Evolutionary conservation across 2,888 invertebrate species (phyloP).

Genomic region (Conomelus anceps): DNA sequence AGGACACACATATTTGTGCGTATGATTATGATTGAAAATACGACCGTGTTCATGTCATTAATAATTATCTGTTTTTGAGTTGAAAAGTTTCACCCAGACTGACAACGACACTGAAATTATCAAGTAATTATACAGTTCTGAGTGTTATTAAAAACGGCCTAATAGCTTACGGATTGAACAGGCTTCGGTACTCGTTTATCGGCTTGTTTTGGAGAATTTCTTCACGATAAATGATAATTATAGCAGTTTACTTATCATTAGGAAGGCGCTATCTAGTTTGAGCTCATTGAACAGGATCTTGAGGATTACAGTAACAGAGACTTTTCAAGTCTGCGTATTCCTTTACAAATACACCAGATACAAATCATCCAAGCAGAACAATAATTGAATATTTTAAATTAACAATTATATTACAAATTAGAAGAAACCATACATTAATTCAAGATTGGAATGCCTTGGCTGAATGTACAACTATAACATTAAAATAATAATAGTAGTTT

Average conservation of each 20-base stretch:
- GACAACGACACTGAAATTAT: not conserved
- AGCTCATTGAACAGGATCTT: not conserved
- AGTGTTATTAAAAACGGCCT: not conserved
- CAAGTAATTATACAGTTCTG: not conserved
- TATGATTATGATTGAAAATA: not conserved
- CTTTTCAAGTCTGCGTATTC: too few species aligned
- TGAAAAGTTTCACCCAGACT: not conserved
- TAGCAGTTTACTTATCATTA: not conserved
- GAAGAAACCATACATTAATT: too few species aligned
- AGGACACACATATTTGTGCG: not conserved
- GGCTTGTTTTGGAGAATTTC: not conserved
- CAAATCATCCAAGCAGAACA: too few species aligned
- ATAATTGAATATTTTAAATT: too few species aligned
- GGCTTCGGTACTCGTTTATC: not conserved
- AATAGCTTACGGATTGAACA: not conserved
- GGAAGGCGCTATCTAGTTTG: too few species aligned
- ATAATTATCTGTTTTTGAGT: not conserved
- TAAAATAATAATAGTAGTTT: too few species aligned
- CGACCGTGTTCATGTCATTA: not conserved
- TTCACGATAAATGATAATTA: not conserved
- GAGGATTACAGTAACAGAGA: not conserved
- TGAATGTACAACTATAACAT: too few species aligned
- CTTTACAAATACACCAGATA: too few species aligned
- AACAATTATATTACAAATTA: too few species aligned
- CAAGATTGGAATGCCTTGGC: too few species aligned